Percentiles rank a stretch among this genome's conserved stretches.
phyloP scores from a whole-genome alignment of 2,888 invertebrate genomes.

The Cremastobaeus sp. region DNA sequence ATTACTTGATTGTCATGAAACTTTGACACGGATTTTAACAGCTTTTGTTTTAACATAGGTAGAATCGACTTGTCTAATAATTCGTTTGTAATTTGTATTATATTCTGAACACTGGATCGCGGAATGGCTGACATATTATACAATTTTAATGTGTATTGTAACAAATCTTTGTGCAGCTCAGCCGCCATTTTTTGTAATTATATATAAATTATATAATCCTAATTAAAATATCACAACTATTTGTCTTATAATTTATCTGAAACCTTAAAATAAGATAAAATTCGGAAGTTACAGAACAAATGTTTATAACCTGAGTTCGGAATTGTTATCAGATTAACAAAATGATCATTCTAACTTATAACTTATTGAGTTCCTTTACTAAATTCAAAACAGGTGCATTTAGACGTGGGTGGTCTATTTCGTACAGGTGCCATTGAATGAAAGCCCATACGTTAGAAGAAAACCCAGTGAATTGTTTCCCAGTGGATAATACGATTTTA shows the following conservation, averaged over 20 bases:
- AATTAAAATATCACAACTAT: background rate
- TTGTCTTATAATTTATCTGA: background rate
- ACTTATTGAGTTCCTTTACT: background rate
- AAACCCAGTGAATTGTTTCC: conserved; percentile 14
- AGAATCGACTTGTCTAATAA: conserved; percentile 15
- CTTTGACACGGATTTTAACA: conserved; percentile 15
- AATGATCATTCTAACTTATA: background rate
- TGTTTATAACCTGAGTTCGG: too few species aligned
- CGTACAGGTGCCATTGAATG: conserved; percentile 14
- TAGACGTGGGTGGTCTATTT: background rate
- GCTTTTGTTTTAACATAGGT: conserved; percentile 17
- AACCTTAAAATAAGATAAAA: background rate
- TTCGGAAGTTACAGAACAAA: background rate
- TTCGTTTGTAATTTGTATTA: conserved; percentile 11
- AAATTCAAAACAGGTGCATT: conserved; percentile 3
- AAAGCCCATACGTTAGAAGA: conserved; percentile 14
- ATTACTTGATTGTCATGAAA: background rate
- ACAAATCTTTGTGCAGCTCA: background rate
- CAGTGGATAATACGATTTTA: conserved; percentile 23
- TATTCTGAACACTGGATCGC: conserved; percentile 4
- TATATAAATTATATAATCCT: background rate
- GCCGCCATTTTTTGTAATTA: conserved; percentile 1
- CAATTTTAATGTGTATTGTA: conserved; percentile 6
- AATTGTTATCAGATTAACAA: too few species aligned
- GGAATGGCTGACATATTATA: conserved; percentile 10